Evolutionary conservation across 92 coral and sea anemone genomes (phyloP).

Genomic region (Desmophyllum pertusum): DNA sequence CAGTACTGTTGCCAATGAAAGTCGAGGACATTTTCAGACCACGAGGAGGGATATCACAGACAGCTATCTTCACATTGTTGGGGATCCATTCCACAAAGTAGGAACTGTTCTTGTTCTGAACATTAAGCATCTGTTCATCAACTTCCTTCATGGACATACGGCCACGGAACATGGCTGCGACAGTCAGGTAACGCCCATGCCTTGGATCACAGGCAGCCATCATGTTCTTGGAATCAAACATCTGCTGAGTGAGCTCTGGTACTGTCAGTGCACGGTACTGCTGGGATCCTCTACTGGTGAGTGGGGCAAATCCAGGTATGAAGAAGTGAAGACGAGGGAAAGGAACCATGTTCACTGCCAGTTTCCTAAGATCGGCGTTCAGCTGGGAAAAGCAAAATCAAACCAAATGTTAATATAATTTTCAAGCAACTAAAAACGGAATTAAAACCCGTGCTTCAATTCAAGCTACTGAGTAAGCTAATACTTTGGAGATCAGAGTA

Average conservation of each 20-base stretch:
- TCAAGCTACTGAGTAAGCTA: too few species aligned
- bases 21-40: slow-evolving; percentile 90
- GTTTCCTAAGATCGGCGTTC: slow-evolving; percentile 88
- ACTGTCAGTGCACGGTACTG: slow-evolving; percentile 93
- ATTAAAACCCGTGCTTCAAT: too few species aligned
- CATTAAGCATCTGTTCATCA: slow-evolving; percentile 87
- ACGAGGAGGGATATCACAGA: slow-evolving; percentile 91
- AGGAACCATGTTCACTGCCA: slow-evolving; percentile 96
- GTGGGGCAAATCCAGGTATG: slow-evolving; percentile 97
- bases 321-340: slow-evolving; percentile 97
- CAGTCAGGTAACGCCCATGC: slow-evolving; percentile 91
- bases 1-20: slow-evolving; percentile 90
- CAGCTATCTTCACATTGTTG: slow-evolving; percentile 93
- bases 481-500: too few species aligned
- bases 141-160: slow-evolving; percentile 96
- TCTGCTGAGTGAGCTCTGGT: slow-evolving; percentile 89
- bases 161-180: slow-evolving; percentile 93
- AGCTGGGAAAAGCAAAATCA: slow-evolving; percentile 33
- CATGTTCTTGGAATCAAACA: slow-evolving; percentile 97
- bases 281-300: slow-evolving; percentile 95
- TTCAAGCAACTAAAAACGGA: too few species aligned
- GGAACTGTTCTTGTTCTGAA: slow-evolving; percentile 92
- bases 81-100: slow-evolving; percentile 97
- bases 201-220: slow-evolving; percentile 95
- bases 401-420: background rate